These are phyloP conservation scores for Diorhabda carinulata DNA, from an alignment of 1,140 invertebrate species.

Conservation along the genomic window DNA sequence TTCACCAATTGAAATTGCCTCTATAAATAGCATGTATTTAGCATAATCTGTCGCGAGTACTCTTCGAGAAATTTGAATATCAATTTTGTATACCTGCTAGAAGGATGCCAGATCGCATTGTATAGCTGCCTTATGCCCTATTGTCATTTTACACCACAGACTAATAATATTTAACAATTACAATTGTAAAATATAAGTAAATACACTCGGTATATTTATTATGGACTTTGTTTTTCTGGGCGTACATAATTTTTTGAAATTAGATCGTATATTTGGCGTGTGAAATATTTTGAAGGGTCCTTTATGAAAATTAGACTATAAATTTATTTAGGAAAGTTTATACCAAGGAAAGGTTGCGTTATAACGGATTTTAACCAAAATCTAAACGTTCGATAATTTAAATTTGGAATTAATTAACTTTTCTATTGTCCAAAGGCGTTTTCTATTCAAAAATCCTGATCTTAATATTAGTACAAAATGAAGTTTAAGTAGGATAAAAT, in stretches of 20 bases:
- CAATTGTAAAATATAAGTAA: constrained; percentile 3
- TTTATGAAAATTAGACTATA: too few relatives aligned
- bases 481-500: too few relatives aligned
- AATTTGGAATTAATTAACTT: too few relatives aligned
- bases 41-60: constrained; percentile 1
- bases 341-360: too few relatives aligned
- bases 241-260: constrained; percentile 1
- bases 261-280: neutral
- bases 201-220: neutral
- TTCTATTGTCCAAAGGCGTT: too few relatives aligned
- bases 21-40: constrained; percentile 1
- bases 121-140: neutral
- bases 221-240: neutral
- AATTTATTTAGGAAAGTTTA: too few relatives aligned
- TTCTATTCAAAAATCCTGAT: too few relatives aligned
- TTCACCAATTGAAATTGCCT: neutral
- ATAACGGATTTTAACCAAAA: too few relatives aligned
- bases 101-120: neutral
- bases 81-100: neutral
- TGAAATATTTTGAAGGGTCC: neutral
- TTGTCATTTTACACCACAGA: neutral
- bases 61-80: neutral
- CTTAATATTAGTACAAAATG: too few relatives aligned
- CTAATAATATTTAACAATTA: neutral
- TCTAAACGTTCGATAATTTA: too few relatives aligned